phyloP scores from a whole-genome alignment of 2,888 invertebrate genomes.

The Campoplex nolae region DNA sequence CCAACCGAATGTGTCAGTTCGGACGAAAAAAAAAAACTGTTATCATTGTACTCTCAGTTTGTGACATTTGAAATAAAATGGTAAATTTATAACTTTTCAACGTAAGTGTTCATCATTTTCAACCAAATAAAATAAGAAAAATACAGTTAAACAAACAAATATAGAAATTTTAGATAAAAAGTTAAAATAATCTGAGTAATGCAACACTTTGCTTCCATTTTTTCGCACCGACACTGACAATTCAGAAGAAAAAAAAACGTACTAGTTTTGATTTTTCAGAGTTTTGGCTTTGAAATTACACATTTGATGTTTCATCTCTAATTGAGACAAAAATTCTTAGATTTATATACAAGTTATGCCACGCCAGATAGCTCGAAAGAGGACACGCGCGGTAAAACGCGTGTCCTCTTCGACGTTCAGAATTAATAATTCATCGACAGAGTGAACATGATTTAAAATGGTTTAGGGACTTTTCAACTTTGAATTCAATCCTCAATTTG shows the following conservation, averaged over 20 bases:
- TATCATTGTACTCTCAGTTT: not conserved
- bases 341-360: not conserved
- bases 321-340: not conserved
- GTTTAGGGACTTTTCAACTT: too few species aligned
- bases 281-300: slow-evolving; percentile 4
- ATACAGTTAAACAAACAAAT: not conserved
- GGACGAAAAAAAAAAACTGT: not conserved
- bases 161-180: not conserved
- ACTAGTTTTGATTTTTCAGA: slow-evolving; percentile 1
- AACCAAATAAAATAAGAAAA: not conserved
- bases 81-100: not conserved
- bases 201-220: not conserved
- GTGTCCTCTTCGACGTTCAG: too few species aligned
- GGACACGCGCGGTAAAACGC: too few species aligned
- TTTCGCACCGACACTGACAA: slow-evolving; percentile 10
- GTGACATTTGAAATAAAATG: not conserved
- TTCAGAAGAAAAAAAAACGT: not conserved
- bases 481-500: too few species aligned
- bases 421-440: too few species aligned
- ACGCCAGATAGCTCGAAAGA: not conserved
- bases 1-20: not conserved
- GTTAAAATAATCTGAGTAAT: not conserved
- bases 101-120: not conserved
- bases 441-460: too few species aligned
- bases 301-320: not conserved